Conservation (phyloP, 2,888 invertebrate genomes). For the Liodrosophila aerea region DNA sequence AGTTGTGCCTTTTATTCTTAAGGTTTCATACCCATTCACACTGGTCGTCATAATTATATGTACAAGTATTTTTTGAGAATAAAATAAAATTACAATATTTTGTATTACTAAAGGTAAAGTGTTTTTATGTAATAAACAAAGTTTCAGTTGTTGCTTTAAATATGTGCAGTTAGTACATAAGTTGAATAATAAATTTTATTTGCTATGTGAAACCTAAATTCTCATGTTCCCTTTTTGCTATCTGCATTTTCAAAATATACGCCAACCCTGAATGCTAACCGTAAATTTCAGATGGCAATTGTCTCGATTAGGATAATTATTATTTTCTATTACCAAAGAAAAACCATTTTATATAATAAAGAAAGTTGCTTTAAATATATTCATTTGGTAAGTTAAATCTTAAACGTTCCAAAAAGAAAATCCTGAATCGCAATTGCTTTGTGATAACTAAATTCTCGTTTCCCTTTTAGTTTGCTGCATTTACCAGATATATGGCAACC, state of each 20-base stretch:
- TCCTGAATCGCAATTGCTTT: too few relatives aligned
- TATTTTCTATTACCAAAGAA: too few relatives aligned
- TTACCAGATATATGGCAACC: too few relatives aligned
- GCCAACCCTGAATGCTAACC: slow-evolving; percentile 6
- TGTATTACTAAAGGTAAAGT: slow-evolving; percentile 5
- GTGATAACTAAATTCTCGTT: slow-evolving; percentile 6
- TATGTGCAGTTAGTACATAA: too few relatives aligned
- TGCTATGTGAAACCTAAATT: slow-evolving; percentile 4
- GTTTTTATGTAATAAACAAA: not conserved
- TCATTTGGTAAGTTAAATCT: too few relatives aligned
- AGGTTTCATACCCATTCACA: slow-evolving; percentile 30
- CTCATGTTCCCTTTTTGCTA: not conserved
- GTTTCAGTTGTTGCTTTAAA: too few relatives aligned
- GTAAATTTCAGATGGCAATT: slow-evolving; percentile 9
- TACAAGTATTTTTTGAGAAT: slow-evolving; percentile 23
- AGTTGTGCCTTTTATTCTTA: slow-evolving; percentile 62
- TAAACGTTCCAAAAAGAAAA: too few relatives aligned
- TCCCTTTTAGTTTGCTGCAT: slow-evolving; percentile 1
- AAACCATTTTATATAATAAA: too few relatives aligned
- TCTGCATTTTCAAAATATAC: too few relatives aligned
- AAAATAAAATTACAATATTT: slow-evolving; percentile 13
- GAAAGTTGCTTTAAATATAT: too few relatives aligned
- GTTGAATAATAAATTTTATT: too few relatives aligned
- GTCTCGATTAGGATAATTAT: slow-evolving; percentile 34
- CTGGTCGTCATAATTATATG: slow-evolving; percentile 21